Base-by-base conservation (phyloP, 2,113 vertebrate species). In the Oenanthe oenanthe region DNA sequence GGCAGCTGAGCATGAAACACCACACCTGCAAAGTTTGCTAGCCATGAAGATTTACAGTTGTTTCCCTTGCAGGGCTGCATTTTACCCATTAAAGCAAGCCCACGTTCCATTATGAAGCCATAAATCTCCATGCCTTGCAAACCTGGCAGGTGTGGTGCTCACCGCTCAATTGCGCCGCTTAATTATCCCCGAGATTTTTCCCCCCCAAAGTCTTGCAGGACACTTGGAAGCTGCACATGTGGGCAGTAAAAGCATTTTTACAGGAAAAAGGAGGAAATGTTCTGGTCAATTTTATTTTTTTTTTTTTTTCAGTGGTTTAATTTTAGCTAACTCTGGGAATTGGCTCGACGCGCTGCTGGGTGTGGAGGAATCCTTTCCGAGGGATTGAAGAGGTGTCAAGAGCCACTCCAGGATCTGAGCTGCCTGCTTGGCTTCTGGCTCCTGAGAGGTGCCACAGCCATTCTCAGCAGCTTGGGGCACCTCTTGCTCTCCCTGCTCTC, bases 161-260 rank as follows among this genome's bases (percentile, higher is more conserved):
- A 40, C 43, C 48, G 75, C 96, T 95, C 97, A 89, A 85, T 97
- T 96, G 85, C 47, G 25, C 83, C 13, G 26, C 29, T 96, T 97
- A 97, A 97, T 97, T 97, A 95, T 96, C 86, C 31, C 13, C n/a
- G 31, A 76, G 89, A 83, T 73, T 95, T 56, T 85, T 84, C 7
- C 3, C 15, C 15, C 12, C 42, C 92, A 61, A 66, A 85, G 53
- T 73, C 63, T 85, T 62, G 73, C 34, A 86, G 85, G 75, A 86
- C 45, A 29, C 43, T 66, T 50, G 53, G 86, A 83, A 81, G 45
- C 53, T 38, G 47, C 89, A 83, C 29, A 4, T 12, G 89, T 51
- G 91, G 90, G 57, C 80, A 93, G 42, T 45, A 60, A 87, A 93
- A 91, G 3, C 38, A 63, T 40, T 38, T 88, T 40, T 56, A 25